Conservation (phyloP, 2,113 vertebrate species). For the Protobothrops mucrosquamatus region DNA sequence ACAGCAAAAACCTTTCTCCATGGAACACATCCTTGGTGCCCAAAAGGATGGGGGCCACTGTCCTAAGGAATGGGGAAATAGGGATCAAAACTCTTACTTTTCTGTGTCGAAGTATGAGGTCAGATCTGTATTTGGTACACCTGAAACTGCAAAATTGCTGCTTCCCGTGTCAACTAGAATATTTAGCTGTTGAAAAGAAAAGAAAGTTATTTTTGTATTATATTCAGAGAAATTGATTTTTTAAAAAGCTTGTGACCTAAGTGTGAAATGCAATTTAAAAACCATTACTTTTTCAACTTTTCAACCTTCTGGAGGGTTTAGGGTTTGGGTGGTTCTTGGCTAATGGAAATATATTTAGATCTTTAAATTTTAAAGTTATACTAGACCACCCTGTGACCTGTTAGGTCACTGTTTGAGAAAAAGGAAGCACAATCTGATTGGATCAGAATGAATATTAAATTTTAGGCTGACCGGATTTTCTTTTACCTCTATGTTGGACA, state of each 20-base stretch:
- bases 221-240: background rate
- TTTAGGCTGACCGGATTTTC: background rate
- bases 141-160: constrained; percentile 97
- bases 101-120: constrained; percentile 78
- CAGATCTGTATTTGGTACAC: constrained; percentile 78
- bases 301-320: background rate
- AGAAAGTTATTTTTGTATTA: constrained; percentile 30
- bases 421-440: background rate
- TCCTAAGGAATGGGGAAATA: background rate
- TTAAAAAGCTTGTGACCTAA: background rate
- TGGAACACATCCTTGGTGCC: background rate
- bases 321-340: background rate
- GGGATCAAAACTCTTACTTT: constrained; percentile 60
- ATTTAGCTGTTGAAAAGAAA: constrained; percentile 83
- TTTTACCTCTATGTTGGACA: background rate
- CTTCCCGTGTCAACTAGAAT: constrained; percentile 97
- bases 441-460: background rate
- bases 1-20: background rate
- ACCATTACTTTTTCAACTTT: background rate
- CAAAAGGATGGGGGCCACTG: background rate
- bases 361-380: background rate
- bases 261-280: background rate
- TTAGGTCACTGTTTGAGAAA: background rate
- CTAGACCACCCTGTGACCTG: background rate
- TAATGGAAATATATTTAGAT: background rate